A percentile compares a stretch with the other conserved stretches of the same genome.
Conservation (phyloP, 2,113 vertebrate species). For the Megaceryle maxima region DNA sequence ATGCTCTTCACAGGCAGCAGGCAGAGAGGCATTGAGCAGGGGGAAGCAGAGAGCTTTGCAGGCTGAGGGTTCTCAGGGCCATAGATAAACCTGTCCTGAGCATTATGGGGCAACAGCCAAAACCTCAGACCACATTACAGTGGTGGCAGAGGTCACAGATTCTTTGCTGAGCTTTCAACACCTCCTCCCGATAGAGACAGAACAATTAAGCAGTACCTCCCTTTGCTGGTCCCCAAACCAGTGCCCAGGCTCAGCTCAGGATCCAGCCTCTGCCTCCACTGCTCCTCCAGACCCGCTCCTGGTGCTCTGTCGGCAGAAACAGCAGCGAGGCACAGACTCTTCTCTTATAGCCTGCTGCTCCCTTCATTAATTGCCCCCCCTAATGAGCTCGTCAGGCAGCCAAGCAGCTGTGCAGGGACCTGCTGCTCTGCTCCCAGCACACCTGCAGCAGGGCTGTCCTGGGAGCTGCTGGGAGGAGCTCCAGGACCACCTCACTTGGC, state of each 20-base stretch:
- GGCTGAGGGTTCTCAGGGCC: fast-evolving
- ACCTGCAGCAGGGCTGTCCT: not conserved
- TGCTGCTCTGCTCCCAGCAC: not conserved
- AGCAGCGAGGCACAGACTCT: fast-evolving
- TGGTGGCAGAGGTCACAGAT: fast-evolving
- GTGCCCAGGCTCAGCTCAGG: fast-evolving
- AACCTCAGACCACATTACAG: fast-evolving
- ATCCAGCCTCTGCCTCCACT: fast-evolving
- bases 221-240: fast-evolving
- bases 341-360: not conserved
- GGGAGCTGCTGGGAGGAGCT: not conserved
- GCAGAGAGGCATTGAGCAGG: fast-evolving
- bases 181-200: fast-evolving
- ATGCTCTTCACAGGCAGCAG: fast-evolving
- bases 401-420: not conserved
- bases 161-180: not conserved
- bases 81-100: fast-evolving
- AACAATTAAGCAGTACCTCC: fast-evolving
- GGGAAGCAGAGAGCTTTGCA: fast-evolving
- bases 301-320: fast-evolving
- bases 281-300: fast-evolving
- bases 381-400: not conserved
- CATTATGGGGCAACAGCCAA: fast-evolving
- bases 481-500: not conserved
- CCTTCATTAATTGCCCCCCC: not conserved